phyloP scores from a whole-genome alignment of 2,888 invertebrate genomes.

The Lasius platythorax region DNA sequence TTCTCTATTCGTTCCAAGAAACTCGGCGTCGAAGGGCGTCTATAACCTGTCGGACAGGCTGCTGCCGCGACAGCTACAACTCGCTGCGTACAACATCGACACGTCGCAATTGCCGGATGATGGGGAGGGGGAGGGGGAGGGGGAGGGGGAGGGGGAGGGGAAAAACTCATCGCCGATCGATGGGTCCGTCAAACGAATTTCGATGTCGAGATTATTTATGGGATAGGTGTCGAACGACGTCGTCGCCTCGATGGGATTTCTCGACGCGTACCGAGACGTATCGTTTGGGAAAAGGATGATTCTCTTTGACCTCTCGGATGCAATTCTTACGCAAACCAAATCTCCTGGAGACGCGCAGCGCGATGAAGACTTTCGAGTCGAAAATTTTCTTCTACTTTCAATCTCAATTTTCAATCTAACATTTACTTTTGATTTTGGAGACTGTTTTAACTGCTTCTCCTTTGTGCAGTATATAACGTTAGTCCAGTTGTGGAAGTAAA shows the following conservation, averaged over 20 bases:
- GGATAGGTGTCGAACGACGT: slow-evolving; percentile 44
- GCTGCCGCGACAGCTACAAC: slow-evolving; percentile 61
- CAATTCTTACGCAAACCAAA: not conserved
- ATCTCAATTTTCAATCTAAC: not conserved
- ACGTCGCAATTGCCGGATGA: slow-evolving; percentile 52
- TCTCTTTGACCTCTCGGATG: not conserved
- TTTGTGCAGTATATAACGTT: too few relatives aligned
- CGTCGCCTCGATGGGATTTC: slow-evolving; percentile 39
- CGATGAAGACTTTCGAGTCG: not conserved
- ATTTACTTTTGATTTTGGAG: not conserved
- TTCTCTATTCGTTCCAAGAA: slow-evolving; percentile 70
- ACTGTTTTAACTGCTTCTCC: too few relatives aligned
- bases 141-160: slow-evolving; percentile 42
- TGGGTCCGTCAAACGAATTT: slow-evolving; percentile 72
- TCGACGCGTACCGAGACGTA: slow-evolving; percentile 27
- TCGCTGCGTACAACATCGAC: slow-evolving; percentile 47
- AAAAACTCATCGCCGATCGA: slow-evolving; percentile 67
- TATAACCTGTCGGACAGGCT: slow-evolving; percentile 72
- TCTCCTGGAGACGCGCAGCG: not conserved
- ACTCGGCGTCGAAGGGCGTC: slow-evolving; percentile 68
- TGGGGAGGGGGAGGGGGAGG: slow-evolving; percentile 35
- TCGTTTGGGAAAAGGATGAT: not conserved
- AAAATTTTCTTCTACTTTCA: not conserved
- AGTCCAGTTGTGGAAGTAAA: too few relatives aligned
- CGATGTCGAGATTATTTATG: slow-evolving; percentile 72